Conservation (phyloP, 2,888 invertebrate genomes). For the Mellilla xanthometata region DNA sequence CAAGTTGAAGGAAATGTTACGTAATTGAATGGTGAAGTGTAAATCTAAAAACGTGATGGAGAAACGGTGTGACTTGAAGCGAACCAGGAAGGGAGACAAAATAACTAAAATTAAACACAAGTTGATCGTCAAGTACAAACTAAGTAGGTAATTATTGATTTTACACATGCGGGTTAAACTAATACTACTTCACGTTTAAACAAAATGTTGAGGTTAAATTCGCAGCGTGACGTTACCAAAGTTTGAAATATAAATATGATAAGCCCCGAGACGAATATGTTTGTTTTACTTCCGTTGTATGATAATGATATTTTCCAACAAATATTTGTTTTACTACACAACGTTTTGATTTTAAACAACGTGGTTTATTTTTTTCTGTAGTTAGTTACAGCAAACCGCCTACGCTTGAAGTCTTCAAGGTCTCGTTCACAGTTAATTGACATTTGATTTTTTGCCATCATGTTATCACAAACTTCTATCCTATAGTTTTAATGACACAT, state of each 20-base stretch:
- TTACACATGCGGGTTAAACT: conserved; percentile 19
- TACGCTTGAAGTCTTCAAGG: conserved; percentile 59
- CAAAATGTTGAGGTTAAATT: conserved; percentile 8
- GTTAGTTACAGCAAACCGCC: conserved; percentile 33
- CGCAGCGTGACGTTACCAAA: not conserved
- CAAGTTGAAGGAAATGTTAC: conserved; percentile 38
- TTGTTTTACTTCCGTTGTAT: conserved; percentile 7
- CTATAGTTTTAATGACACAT: conserved; percentile 31
- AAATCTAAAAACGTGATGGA: conserved; percentile 48
- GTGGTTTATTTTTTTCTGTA: conserved; percentile 28
- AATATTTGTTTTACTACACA: conserved; percentile 13
- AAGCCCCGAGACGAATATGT: not conserved
- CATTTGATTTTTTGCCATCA: conserved; percentile 42
- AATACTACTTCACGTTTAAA: too few species aligned
- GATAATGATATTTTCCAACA: conserved; percentile 12
- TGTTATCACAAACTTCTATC: conserved; percentile 37
- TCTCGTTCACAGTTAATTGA: conserved; percentile 50
- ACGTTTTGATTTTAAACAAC: conserved; percentile 12
- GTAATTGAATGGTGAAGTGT: conserved; percentile 37
- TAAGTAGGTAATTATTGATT: conserved; percentile 56
- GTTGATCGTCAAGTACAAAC: conserved; percentile 66
- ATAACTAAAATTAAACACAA: conserved; percentile 70
- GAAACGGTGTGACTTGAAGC: conserved; percentile 57
- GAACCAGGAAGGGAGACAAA: conserved; percentile 63
- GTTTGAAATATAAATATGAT: too few species aligned